Evolutionary conservation across 1,140 invertebrate genomes (phyloP), one percentile per base, ranked within the genome.

Genomic region (Drosophila kurseongensis): DNA sequence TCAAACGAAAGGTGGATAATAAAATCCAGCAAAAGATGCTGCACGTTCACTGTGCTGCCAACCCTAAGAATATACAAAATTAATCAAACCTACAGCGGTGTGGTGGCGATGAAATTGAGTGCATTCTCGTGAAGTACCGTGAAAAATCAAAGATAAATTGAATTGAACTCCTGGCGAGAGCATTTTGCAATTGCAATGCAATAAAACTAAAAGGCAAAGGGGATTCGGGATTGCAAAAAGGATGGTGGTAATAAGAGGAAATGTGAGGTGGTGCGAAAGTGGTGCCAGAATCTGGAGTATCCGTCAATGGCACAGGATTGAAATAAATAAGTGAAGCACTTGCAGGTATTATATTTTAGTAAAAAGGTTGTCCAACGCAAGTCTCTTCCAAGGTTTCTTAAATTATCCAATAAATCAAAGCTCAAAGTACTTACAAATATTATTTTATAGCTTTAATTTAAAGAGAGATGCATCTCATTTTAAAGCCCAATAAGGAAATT

Each of bases 71-170:
- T 59, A 77, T 84, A 73, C 41, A 85, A 81, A 85, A 85, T 85
- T 85, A 80, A 85, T 85, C 81, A 85, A 85, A 78, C 58, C 36
- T 38, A 50, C 45, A 18, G 13, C 44, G 38, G 40, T 14, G 56
- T 16, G 50, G 48, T 42, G 55, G 72, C 6, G 27, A 44, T 4
- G 42, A 29, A 23, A 7, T 44, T 41, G n/a, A 61, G 59, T 38
- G 29, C 14, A 61, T 29, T 47, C 47, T 16, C 23, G 38, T 40
- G 42, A 16, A 61, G 63, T 38, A 50, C 67, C 59, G 67, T 73
- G 63, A 69, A 69, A 69, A 85, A 85, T 89, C 84, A 80, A 86
- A 82, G 83, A 86, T 86, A 86, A 88, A 86, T 88, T 79, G 78
- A 88, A 89, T 88, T 82, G 83, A 78, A 76, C 59, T 76, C 65